Evolutionary conservation across 2,888 invertebrate species (phyloP).

Genomic region (Epistrophella euchroma): DNA sequence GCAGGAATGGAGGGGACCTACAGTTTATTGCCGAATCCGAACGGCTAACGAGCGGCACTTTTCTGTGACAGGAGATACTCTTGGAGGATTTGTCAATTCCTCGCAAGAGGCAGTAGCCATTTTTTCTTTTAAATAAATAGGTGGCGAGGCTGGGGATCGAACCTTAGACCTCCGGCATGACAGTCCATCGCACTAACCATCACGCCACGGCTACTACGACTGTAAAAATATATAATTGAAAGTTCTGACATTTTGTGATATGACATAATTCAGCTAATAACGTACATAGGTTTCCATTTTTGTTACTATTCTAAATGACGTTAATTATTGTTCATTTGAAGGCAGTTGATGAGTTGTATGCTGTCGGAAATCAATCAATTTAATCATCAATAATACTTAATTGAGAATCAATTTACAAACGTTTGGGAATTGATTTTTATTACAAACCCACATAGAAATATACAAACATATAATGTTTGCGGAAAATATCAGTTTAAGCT

Average conservation of each 20-base stretch:
- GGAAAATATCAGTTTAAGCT: slow-evolving; percentile 29
- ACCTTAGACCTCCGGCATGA: too few relatives aligned
- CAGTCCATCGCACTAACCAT: too few relatives aligned
- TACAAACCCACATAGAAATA: background rate
- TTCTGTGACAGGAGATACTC: too few relatives aligned
- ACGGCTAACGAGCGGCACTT: too few relatives aligned
- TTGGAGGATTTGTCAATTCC: too few relatives aligned
- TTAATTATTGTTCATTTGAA: slow-evolving; percentile 33
- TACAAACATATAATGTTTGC: background rate
- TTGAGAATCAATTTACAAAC: slow-evolving; percentile 43
- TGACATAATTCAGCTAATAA: slow-evolving; percentile 11
- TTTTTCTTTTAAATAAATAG: too few relatives aligned
- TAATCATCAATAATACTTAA: slow-evolving; percentile 22
- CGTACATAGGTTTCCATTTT: slow-evolving; percentile 1
- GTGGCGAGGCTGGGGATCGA: too few relatives aligned
- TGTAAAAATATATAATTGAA: background rate
- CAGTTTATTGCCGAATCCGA: too few relatives aligned
- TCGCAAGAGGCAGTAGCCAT: too few relatives aligned
- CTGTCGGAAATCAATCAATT: slow-evolving; percentile 54
- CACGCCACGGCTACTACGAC: too few relatives aligned
- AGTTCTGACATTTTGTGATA: slow-evolving; percentile 14
- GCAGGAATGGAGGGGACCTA: too few relatives aligned
- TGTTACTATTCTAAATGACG: slow-evolving; percentile 15
- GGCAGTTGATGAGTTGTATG: slow-evolving; percentile 18
- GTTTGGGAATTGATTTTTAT: slow-evolving; percentile 27